Conservation (phyloP, 2,888 invertebrate genomes). For the Lithophane socia region DNA sequence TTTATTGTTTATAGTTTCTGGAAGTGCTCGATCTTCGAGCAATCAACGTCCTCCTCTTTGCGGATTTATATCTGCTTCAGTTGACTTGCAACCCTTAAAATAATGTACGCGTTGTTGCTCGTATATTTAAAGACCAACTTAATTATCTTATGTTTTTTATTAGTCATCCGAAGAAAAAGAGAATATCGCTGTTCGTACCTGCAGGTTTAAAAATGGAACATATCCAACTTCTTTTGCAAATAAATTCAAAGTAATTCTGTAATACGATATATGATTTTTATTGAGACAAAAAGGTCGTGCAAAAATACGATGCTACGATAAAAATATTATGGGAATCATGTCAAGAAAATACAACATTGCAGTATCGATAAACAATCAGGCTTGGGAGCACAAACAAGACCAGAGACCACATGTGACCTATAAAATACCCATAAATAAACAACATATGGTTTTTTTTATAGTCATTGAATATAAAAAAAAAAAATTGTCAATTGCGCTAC, state of each 20-base stretch:
- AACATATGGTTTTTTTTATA: conserved; percentile 49
- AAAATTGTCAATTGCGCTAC: conserved; percentile 44
- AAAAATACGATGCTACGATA: neutral
- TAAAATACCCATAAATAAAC: conserved; percentile 53
- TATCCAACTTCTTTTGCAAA: neutral
- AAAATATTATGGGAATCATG: conserved; percentile 39
- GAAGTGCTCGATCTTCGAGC: conserved; percentile 26
- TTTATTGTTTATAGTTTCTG: conserved; percentile 26
- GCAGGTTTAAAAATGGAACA: neutral
- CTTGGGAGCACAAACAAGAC: conserved; percentile 21
- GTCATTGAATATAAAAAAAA: conserved; percentile 37
- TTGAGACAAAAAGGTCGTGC: neutral
- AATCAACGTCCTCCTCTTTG: conserved; percentile 1
- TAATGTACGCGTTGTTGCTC: conserved; percentile 17
- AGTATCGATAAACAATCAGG: conserved; percentile 41
- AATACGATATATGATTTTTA: conserved; percentile 8
- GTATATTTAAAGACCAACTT: conserved; percentile 21
- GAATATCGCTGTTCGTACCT: too few species aligned
- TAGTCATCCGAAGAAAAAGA: conserved; percentile 1
- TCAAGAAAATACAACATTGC: conserved; percentile 25
- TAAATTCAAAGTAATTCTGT: conserved; percentile 5
- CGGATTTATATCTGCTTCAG: neutral
- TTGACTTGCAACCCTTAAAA: neutral
- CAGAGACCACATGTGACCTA: conserved; percentile 62
- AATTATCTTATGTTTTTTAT: conserved; percentile 2